A percentile compares a stretch with the other conserved stretches of the same genome.
These are phyloP conservation scores for Homalodisca vitripennis DNA, from an alignment of 1,140 invertebrate genomes.

Conservation along the genomic window DNA sequence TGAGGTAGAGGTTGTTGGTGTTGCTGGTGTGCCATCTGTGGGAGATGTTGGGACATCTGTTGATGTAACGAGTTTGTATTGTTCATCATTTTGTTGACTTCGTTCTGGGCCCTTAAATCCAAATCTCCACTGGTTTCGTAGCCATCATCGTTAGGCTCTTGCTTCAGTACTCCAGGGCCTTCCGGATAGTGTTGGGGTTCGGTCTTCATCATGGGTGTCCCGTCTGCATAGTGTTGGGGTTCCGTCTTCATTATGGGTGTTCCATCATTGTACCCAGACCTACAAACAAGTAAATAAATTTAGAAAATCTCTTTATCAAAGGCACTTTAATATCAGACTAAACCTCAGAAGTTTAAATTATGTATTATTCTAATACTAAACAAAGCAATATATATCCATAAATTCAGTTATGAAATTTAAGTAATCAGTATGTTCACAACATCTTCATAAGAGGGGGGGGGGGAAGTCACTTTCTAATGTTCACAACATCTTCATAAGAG, in stretches of 20 bases:
- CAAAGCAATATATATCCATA: too few relatives aligned
- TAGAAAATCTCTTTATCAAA: too few relatives aligned
- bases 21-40: conserved; percentile 28
- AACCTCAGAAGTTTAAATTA: too few relatives aligned
- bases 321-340: too few relatives aligned
- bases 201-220: conserved; percentile 22
- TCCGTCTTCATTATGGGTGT: conserved; percentile 32
- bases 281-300: too few relatives aligned
- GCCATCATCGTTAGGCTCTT: conserved; percentile 78
- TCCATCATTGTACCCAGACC: conserved; percentile 5
- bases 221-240: neutral
- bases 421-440: too few relatives aligned
- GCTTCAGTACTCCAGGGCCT: conserved; percentile 50
- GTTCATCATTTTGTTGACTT: conserved; percentile 24
- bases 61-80: conserved; percentile 23
- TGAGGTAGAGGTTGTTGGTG: conserved; percentile 31
- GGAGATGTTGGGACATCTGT: conserved; percentile 34
- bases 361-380: too few relatives aligned
- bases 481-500: too few relatives aligned
- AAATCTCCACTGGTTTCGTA: conserved; percentile 83
- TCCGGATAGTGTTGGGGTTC: conserved; percentile 5
- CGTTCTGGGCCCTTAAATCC: conserved; percentile 55
- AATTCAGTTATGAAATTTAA: too few relatives aligned
- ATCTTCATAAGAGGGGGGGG: too few relatives aligned
- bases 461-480: too few relatives aligned